These are phyloP conservation scores for Elysia crispata DNA, from an alignment of 2,888 invertebrate genomes.

Conservation along the genomic window DNA sequence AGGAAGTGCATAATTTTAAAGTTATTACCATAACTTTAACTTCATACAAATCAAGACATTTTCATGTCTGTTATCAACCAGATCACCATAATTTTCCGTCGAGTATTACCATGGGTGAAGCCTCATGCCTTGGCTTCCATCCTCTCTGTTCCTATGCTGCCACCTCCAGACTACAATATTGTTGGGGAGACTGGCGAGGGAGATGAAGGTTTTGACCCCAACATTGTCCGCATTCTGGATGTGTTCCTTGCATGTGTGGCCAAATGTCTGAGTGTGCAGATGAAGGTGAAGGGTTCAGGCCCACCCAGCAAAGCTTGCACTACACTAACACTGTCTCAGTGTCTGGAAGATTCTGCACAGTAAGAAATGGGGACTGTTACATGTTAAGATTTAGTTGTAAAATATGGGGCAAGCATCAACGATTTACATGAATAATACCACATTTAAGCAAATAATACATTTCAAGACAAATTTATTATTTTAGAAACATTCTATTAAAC, in stretches of 20 bases:
- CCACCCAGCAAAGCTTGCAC: slow-evolving; percentile 74
- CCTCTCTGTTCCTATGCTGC: slow-evolving; percentile 84
- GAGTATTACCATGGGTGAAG: slow-evolving; percentile 93
- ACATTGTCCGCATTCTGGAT: slow-evolving; percentile 85
- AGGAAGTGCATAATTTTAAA: no score
- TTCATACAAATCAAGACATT: no score
- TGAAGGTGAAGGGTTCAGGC: slow-evolving; percentile 86
- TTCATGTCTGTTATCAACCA: slow-evolving; percentile 70
- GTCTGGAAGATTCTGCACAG: slow-evolving; percentile 55
- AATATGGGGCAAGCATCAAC: no score
- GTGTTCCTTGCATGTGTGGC: slow-evolving; percentile 93
- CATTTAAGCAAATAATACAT: no score
- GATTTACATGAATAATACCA: no score
- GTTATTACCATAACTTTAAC: no score
- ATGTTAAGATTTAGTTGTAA: no score
- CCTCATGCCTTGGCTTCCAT: slow-evolving; percentile 89
- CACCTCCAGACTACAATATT: slow-evolving; percentile 87
- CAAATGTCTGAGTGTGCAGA: slow-evolving; percentile 92
- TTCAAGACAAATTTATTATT: no score
- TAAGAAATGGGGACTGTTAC: no score
- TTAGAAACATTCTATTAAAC: no score
- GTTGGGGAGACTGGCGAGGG: slow-evolving; percentile 79
- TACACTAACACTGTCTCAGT: slow-evolving; percentile 81
- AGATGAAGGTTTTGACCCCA: slow-evolving; percentile 72
- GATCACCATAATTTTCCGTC: slow-evolving; percentile 90